Conservation (phyloP, 2,797 vertebrate genomes). For the Sternotherus odoratus region DNA sequence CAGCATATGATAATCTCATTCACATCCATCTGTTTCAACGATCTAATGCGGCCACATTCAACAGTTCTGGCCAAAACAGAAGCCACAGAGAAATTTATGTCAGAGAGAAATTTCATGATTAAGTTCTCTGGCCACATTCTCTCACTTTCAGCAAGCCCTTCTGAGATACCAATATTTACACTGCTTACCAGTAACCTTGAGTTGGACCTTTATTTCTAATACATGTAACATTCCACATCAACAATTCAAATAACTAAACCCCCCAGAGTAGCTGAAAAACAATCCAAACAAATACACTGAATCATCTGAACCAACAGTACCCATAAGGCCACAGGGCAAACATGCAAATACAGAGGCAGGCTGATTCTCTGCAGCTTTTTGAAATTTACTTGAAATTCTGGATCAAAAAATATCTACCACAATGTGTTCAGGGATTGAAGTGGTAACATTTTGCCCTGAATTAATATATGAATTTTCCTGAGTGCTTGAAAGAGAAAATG, state of each 20-base stretch:
- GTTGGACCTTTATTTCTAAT: not conserved
- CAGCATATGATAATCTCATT: not conserved
- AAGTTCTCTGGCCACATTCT: not conserved
- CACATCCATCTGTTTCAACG: not conserved
- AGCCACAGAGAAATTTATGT: not conserved
- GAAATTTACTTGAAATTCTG: conserved; percentile 41
- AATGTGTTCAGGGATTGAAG: not conserved
- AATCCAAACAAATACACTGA: conserved; percentile 26
- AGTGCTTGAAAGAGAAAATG: not conserved
- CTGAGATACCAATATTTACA: not conserved
- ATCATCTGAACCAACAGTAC: not conserved
- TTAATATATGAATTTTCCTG: conserved; percentile 1
- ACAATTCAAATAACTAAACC: conserved; percentile 15
- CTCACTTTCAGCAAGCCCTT: not conserved
- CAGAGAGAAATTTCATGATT: not conserved
- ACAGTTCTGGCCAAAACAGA: not conserved
- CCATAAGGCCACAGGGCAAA: not conserved
- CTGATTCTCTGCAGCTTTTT: conserved; percentile 31
- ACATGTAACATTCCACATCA: not conserved
- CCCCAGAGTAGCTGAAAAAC: not conserved
- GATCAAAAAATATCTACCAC: not conserved
- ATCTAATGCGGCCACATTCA: not conserved
- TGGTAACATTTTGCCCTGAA: conserved; percentile 24
- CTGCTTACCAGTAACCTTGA: not conserved
- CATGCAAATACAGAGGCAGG: conserved; percentile 9